Conservation (phyloP, 2,113 vertebrate genomes). For the Chrysemys picta region DNA sequence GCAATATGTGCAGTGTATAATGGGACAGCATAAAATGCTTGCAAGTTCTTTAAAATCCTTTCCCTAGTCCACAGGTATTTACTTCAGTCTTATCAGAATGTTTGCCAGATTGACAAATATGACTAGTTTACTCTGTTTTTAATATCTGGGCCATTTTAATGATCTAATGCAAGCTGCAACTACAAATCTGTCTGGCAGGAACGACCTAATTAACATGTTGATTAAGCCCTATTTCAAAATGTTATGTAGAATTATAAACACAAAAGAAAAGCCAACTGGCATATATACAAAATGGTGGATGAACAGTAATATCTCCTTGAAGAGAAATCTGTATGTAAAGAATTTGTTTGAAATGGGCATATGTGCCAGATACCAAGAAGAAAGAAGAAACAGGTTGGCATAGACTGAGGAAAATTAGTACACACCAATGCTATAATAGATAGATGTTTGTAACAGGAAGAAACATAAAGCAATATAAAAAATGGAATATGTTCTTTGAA, state of each 20-base stretch:
- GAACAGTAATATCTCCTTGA: constrained; percentile 15
- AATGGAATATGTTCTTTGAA: not conserved
- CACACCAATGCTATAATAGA: not conserved
- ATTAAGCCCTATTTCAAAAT: not conserved
- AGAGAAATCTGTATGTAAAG: not conserved
- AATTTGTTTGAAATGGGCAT: constrained; percentile 4
- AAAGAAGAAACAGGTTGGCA: not conserved
- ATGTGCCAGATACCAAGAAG: not conserved
- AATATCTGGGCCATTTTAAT: not conserved
- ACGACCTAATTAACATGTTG: not conserved
- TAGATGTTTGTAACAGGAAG: not conserved
- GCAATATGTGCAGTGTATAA: not conserved
- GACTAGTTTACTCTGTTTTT: not conserved
- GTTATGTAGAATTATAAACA: constrained; percentile 2
- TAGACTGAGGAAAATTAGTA: not conserved
- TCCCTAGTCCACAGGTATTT: not conserved
- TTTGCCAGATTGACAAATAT: not conserved
- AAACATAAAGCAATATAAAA: not conserved
- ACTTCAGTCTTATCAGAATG: not conserved
- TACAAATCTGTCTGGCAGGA: not conserved
- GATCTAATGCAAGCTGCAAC: not conserved
- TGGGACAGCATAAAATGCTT: not conserved
- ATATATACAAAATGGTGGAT: not conserved
- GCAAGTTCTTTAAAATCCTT: not conserved
- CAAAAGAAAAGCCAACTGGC: not conserved